Percentiles rank a stretch among this genome's conserved stretches.
These are phyloP conservation scores for Paragorgia papillata DNA, from an alignment of 92 coral and sea anemone species.

Conservation along the genomic window DNA sequence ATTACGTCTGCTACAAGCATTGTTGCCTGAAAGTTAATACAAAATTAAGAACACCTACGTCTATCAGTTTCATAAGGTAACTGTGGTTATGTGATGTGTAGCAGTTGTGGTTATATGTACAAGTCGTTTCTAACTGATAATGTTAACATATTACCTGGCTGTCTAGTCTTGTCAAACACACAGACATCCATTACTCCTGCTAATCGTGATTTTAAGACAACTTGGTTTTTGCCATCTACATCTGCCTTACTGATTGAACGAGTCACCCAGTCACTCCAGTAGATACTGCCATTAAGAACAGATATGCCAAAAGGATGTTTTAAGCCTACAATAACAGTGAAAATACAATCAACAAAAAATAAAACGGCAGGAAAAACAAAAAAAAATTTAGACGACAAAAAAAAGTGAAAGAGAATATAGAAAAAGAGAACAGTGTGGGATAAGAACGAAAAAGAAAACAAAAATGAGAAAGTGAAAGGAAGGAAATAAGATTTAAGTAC, in stretches of 20 bases:
- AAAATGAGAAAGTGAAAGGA: no score
- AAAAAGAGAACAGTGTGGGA: no score
- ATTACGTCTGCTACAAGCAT: conserved; percentile 67
- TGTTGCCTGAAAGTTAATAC: conserved; percentile 57
- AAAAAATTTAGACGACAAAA: not conserved
- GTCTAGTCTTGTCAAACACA: conserved; percentile 63
- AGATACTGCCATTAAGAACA: conserved; percentile 51
- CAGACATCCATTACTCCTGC: conserved; percentile 62
- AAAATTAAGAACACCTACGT: no score
- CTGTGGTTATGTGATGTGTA: no score
- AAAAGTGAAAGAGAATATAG: no score
- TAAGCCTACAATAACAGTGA: not conserved
- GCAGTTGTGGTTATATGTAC: no score
- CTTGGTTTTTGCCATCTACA: not conserved
- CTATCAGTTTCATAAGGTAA: no score
- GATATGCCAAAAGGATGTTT: conserved; percentile 71
- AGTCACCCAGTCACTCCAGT: conserved; percentile 82
- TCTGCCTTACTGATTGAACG: conserved; percentile 55
- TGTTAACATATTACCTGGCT: conserved; percentile 61
- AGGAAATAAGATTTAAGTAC: not conserved
- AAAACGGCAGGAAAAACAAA: not conserved
- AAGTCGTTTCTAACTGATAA: no score
- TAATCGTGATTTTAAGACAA: conserved; percentile 43
- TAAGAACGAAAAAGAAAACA: no score
- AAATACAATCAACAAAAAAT: not conserved